A percentile compares a stretch with the other conserved stretches of the same genome.
These are phyloP conservation scores for Ethmia dodecea DNA, from an alignment of 2,888 invertebrate genomes.

Conservation along the genomic window DNA sequence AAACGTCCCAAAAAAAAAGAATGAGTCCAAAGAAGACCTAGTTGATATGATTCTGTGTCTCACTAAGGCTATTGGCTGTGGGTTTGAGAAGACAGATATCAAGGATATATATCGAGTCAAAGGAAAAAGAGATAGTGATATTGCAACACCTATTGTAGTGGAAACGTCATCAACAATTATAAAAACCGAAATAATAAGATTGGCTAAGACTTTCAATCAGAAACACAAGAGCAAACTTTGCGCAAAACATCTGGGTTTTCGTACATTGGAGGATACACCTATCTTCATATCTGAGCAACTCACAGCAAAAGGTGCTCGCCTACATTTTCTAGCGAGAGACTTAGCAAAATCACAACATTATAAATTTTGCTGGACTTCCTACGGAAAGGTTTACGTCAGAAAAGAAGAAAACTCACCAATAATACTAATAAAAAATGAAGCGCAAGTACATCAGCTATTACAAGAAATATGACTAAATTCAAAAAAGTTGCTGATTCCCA, in stretches of 20 bases:
- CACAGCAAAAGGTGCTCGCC: slow-evolving; percentile 16
- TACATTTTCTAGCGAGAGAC: slow-evolving; percentile 17
- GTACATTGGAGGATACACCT: slow-evolving; percentile 12
- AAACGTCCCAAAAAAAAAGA: slow-evolving; percentile 14
- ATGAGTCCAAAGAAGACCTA: slow-evolving; percentile 14
- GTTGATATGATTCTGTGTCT: slow-evolving; percentile 11
- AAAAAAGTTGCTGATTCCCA: not conserved
- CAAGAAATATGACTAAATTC: not conserved
- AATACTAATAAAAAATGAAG: slow-evolving; percentile 14
- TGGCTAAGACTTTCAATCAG: slow-evolving; percentile 14
- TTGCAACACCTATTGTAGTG: slow-evolving; percentile 15
- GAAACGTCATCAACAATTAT: slow-evolving; percentile 13
- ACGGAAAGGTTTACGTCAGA: slow-evolving; percentile 18
- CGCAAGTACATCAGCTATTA: slow-evolving; percentile 1
- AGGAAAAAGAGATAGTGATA: not conserved
- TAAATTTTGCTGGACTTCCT: slow-evolving; percentile 19
- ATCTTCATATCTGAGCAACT: slow-evolving; percentile 17
- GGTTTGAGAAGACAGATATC: slow-evolving; percentile 5
- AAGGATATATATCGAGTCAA: slow-evolving; percentile 15
- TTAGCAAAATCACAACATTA: slow-evolving; percentile 11
- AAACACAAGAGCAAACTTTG: slow-evolving; percentile 13
- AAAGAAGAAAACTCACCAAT: slow-evolving; percentile 14
- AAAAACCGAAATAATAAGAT: slow-evolving; percentile 14
- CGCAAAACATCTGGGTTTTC: slow-evolving; percentile 17
- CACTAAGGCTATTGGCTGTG: slow-evolving; percentile 8